These are phyloP conservation scores for Semaprochilodus insignis DNA, from an alignment of 2,797 vertebrate species.

Conservation along the genomic window DNA sequence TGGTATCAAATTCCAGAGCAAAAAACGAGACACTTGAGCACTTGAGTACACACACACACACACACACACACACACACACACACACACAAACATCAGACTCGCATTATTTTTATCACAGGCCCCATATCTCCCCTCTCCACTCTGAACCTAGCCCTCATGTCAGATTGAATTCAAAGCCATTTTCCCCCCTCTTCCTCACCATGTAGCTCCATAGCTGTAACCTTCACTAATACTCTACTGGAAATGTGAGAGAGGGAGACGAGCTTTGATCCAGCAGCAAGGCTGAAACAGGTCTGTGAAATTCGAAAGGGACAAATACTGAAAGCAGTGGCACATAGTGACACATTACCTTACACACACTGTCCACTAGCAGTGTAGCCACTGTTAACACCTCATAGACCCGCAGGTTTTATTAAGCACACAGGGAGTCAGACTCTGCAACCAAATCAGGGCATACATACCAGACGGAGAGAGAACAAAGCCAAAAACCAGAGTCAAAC, in stretches of 20 bases:
- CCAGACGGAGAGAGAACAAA: no score
- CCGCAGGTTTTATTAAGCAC: no score
- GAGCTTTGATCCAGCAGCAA: not conserved
- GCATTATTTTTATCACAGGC: slow-evolving; percentile 29
- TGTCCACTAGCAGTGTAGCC: not conserved
- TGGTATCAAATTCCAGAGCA: slow-evolving; percentile 23
- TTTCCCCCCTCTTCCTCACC: not conserved
- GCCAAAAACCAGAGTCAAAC: no score
- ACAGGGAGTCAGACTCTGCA: no score
- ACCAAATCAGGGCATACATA: no score
- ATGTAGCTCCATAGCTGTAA: not conserved
- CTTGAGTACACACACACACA: not conserved
- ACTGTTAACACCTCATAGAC: not conserved
- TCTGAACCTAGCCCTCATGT: slow-evolving; percentile 16
- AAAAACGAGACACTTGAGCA: slow-evolving; percentile 7
- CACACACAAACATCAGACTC: not conserved
- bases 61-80: slow-evolving; percentile 20
- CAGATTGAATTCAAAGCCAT: slow-evolving; percentile 21
- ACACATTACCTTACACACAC: not conserved
- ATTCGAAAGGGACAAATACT: slow-evolving; percentile 38
- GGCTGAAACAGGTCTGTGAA: slow-evolving; percentile 42
- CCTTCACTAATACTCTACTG: not conserved
- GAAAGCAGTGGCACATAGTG: slow-evolving; percentile 20
- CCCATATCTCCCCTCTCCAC: slow-evolving; percentile 17
- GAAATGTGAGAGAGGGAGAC: not conserved